Evolutionary conservation across 1,140 invertebrate genomes (phyloP), one percentile per base, ranked within the genome.

Genomic region (Zaprionus taronus): DNA sequence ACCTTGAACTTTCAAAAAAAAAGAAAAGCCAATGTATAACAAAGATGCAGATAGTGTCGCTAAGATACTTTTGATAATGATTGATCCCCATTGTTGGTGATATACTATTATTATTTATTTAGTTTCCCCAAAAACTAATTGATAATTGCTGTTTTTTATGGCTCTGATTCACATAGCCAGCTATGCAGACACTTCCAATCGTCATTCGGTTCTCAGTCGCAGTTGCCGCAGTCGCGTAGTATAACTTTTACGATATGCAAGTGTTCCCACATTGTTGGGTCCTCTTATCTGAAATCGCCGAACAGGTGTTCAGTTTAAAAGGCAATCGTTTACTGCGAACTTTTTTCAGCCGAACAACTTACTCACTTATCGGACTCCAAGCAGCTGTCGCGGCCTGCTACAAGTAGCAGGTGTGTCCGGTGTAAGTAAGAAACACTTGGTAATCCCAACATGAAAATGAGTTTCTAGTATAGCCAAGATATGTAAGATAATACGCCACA

Each of bases 291-390:
- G 44, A 47, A 64, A 62, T 36, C 12, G 36, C 31, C 9, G 36
- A 80, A 77, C 77, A 80, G 78, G 78, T 80, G 78, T 77, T 72
- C 78, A 77, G 60, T 80, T 69, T 15, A 80, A 44, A 67, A 47
- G 67, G 58, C 58, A 72, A 49, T 49, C 12, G 34, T 28, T 75
- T 76, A 55, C 70, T 36, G 55, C 67, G n/a, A 71, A 51, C 20
- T 51, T 11, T 24, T 51, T 51, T 51, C 11, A 6, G 47, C 4
- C 47, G 47, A 24, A 17, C 5, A 47, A 47, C 41, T 51, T 60
- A 20, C 38, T n/a, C 24, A 60, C 67, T 71, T 76, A 76, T 76
- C 73, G 51, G 26, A 31, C 55, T 56, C 20, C 36, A 53, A 62
- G 60, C 67, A 69, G 72, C 67, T 75, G 67, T 47, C 58, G 7